phyloP scores from a whole-genome alignment of 2,797 vertebrate species.

The Periparus ater region DNA sequence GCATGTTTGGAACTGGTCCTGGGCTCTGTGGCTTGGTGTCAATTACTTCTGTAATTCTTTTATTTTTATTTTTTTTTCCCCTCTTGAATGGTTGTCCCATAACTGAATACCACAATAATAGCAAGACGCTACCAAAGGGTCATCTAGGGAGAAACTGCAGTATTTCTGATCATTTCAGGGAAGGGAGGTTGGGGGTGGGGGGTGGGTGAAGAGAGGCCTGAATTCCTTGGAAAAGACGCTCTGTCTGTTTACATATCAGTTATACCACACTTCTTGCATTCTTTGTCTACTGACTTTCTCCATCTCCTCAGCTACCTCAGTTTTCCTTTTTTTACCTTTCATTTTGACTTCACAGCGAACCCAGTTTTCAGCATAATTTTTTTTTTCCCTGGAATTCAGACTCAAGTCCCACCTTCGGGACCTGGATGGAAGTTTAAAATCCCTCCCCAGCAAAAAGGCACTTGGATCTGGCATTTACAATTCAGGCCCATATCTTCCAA shows the following conservation, averaged over 20 bases:
- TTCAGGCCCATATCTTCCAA: neutral
- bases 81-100: neutral
- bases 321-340: neutral
- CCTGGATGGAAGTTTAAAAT: neutral
- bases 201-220: neutral
- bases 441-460: neutral
- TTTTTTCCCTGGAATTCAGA: neutral
- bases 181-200: neutral
- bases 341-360: neutral
- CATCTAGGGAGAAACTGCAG: constrained; percentile 5
- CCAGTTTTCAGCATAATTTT: neutral
- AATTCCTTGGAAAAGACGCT: neutral
- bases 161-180: constrained; percentile 26
- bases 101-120: constrained; percentile 43
- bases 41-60: neutral
- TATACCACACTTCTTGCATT: neutral
- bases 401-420: neutral
- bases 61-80: neutral
- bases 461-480: neutral
- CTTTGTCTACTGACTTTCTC: neutral
- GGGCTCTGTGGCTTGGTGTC: neutral
- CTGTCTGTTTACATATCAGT: neutral
- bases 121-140: constrained; percentile 21
- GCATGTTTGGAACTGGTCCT: neutral
- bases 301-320: neutral